Percentiles rank a stretch among this genome's conserved stretches.
Evolutionary conservation across 2,888 invertebrate species (phyloP).

Genomic region (Caenorhabditis virilis): DNA sequence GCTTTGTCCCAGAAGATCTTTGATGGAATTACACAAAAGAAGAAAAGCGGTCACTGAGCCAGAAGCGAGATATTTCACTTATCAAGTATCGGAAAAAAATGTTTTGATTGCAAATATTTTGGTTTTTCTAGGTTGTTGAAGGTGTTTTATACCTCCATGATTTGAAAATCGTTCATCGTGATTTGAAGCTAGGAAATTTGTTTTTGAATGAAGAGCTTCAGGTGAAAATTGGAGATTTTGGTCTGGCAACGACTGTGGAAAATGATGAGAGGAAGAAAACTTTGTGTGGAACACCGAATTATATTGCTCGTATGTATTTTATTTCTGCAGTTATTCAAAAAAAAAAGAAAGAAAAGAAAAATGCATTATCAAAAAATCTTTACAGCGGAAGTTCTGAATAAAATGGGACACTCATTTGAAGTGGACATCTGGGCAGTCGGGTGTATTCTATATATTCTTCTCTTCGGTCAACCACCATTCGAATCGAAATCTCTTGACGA

Average conservation of each 20-base stretch:
- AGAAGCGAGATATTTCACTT: constrained; percentile 95
- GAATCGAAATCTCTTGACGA: constrained; percentile 88
- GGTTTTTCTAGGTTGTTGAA: constrained; percentile 71
- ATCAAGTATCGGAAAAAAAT: constrained; percentile 74
- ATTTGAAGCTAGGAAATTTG: constrained; percentile 94
- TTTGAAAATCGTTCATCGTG: constrained; percentile 90
- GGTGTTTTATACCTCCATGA: constrained; percentile 92
- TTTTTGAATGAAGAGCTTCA: constrained; percentile 87
- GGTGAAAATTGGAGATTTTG: constrained; percentile 94
- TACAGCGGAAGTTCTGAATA: constrained; percentile 83
- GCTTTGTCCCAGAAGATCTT: constrained; percentile 89
- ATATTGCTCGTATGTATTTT: constrained; percentile 91
- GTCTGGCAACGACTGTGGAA: constrained; percentile 89
- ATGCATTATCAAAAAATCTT: too few relatives aligned
- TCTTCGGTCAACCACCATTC: constrained; percentile 96
- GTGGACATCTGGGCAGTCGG: constrained; percentile 98
- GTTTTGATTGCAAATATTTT: neutral
- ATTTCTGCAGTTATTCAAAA: too few relatives aligned
- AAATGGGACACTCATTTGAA: constrained; percentile 96
- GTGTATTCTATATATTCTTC: constrained; percentile 79
- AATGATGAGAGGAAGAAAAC: constrained; percentile 85
- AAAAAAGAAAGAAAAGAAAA: too few relatives aligned
- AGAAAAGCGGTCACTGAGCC: constrained; percentile 92
- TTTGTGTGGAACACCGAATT: constrained; percentile 97
- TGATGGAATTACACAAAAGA: constrained; percentile 98